Evolutionary conservation across 2,888 invertebrate genomes (phyloP), one percentile per base, ranked within the genome.

Genomic region (Xestia sexstrigata): DNA sequence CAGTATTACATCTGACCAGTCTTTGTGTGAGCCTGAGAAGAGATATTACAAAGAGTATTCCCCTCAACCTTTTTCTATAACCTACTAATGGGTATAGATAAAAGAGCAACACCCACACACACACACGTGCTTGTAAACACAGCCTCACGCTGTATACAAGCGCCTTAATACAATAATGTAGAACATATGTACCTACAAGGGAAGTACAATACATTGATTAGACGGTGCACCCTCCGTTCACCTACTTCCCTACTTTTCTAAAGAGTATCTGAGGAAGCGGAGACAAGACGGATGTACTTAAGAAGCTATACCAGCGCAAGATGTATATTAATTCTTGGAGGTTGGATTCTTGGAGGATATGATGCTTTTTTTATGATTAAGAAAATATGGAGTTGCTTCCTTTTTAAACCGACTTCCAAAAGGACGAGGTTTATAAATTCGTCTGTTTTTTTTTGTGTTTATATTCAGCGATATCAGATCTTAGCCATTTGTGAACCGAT

Each of bases 241-340:
- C 81, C 79, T 71, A 87, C 66, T 85, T 83, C 79, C 81, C 79
- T 70, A 83, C 76, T 85, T 86, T 79, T 77, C 77, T 76, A 75
- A 78, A 76, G 67, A 81, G 73, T 73, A 20, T 70, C 84, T 78
- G 85, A 83, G 88, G 90, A 90, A 92, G 77, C 89, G 89, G 90
- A 92, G 90, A 91, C 91, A 88, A 84, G 88, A 74, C 90, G 91
- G 91, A 92, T 88, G 52, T 82, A 45, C 30, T 17, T 17, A 60
- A 20, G 35, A 17, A 15, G 7, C 7, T 58, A 26, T 30, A 58
- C 13, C 1, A 58, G 8, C n/a, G 0, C 20, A 30, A 30, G 20
- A 35, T 62, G 60, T 9, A 20, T 0, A 17, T 35, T 35, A 35
- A 35, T 35, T 20, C 9, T 20, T 35, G 20, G 9, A 35, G 4